Percentiles rank a stretch among this genome's conserved stretches.
These are phyloP conservation scores for Mystacides longicornis DNA, from an alignment of 2,888 invertebrate genomes.

Conservation along the genomic window DNA sequence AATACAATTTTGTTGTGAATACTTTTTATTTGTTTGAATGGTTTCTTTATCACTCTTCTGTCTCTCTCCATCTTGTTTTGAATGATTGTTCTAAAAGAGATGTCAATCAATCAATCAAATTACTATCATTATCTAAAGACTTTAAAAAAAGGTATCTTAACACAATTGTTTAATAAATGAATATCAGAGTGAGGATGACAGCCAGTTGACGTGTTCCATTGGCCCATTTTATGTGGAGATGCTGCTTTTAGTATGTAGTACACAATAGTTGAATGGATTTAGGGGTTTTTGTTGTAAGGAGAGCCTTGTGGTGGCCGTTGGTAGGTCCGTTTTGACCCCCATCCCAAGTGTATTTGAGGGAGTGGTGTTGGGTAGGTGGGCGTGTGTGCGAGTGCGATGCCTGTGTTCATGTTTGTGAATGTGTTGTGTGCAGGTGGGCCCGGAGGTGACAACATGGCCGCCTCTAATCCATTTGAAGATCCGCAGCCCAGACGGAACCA, in stretches of 20 bases:
- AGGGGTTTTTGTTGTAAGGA: neutral
- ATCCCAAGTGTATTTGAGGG: conserved; percentile 4
- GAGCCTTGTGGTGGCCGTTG: conserved; percentile 1
- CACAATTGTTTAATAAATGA: too few species aligned
- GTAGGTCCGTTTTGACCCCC: neutral
- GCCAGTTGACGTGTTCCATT: too few species aligned
- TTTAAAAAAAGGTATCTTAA: too few species aligned
- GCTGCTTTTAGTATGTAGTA: neutral
- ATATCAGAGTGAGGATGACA: too few species aligned
- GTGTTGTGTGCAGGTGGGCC: conserved; percentile 35
- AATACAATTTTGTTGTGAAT: too few species aligned
- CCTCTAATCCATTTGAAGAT: conserved; percentile 83
- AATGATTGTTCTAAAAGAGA: too few species aligned
- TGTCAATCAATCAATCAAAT: too few species aligned
- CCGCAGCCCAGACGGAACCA: conserved; percentile 47
- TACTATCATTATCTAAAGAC: too few species aligned
- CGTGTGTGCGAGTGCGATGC: conserved; percentile 14
- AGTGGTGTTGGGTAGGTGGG: conserved; percentile 1
- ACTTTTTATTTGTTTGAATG: too few species aligned
- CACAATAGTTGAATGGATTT: neutral
- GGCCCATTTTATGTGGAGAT: neutral
- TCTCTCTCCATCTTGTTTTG: too few species aligned
- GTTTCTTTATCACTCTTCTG: too few species aligned
- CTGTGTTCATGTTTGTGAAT: conserved; percentile 27
- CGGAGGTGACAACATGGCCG: conserved; percentile 69